Evolutionary conservation across 2,888 invertebrate genomes (phyloP), one percentile per base, ranked within the genome.

Genomic region (Sepiola atlantica): DNA sequence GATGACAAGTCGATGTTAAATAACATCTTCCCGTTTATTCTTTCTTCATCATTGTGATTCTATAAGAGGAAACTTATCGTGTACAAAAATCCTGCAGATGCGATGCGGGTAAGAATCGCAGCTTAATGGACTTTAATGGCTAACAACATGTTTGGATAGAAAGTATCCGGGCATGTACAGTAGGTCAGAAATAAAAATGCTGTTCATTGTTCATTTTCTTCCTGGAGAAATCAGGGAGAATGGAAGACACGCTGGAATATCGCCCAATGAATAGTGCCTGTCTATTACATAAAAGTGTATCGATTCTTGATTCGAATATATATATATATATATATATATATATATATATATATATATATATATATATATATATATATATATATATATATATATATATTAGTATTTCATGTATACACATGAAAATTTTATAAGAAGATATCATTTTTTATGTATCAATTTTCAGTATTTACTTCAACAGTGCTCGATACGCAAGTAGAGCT

Each of bases 311-410:
- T 16, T 77, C 2, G 32, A 24, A 77, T 3, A n/a, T n/a, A 77
- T 77, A 77, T 77, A 77, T 77, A 77, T 77, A 77, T 77, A 10
- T 77, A 77, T 77, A 77, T 77, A 77, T 77, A 77, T 77, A 77
- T 90, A 24, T 35, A 24, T 90, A 24, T 90, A 90, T 90, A 90
- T 90, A 90, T 90, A 90, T 90, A 90, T n/a, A n/a, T 90, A 90
- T 90, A 90, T 90, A 90, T 90, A 90, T 90, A 1, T 90, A 28
- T 28, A 28, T 90, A 90, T 90, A 28, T 28, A 90, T 90, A 90
- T 90, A 90, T 90, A 90, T 24, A 90, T 90, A 90, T 90, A 90
- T 90, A 24, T n/a, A n/a, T n/a, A n/a, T n/a, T n/a, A n/a, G n/a
- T n/a, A n/a, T n/a, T n/a, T n/a, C n/a, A n/a, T n/a, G n/a, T n/a